Conservation (phyloP, 2,797 vertebrate species). For the Diceros bicornis region DNA sequence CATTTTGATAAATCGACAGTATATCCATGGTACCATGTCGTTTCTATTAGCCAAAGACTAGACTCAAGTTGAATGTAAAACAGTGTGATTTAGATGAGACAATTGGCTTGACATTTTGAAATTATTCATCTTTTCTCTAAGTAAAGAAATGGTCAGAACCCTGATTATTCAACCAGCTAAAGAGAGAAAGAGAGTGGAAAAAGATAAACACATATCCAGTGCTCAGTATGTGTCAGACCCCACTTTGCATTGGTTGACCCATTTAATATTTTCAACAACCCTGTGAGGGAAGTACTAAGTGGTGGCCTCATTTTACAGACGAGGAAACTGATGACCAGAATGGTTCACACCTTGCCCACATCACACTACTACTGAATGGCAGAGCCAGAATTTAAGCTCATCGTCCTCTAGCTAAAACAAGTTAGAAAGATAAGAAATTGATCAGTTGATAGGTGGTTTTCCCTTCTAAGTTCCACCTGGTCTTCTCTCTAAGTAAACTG, state of each 20-base stretch:
- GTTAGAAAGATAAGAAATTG: neutral
- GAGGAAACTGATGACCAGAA: neutral
- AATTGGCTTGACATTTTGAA: neutral
- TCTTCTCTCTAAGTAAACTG: neutral
- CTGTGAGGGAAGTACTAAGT: neutral
- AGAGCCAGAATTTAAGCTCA: neutral
- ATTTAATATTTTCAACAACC: neutral
- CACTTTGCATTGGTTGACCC: neutral
- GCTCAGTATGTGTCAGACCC: accelerated
- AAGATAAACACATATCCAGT: neutral
- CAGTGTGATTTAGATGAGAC: neutral
- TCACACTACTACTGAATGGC: neutral
- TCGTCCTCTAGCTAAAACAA: neutral
- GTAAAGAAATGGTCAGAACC: neutral
- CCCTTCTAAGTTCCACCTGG: neutral
- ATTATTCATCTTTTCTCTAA: neutral
- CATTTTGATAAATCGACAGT: neutral
- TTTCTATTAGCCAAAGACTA: neutral
- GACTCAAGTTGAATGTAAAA: neutral
- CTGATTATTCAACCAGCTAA: neutral
- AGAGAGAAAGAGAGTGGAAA: neutral
- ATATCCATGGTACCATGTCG: neutral
- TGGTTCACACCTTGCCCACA: neutral
- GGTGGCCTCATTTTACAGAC: neutral
- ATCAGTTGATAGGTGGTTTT: neutral